Conservation (phyloP, 2,113 vertebrate species). For the Syngnathus floridae region DNA sequence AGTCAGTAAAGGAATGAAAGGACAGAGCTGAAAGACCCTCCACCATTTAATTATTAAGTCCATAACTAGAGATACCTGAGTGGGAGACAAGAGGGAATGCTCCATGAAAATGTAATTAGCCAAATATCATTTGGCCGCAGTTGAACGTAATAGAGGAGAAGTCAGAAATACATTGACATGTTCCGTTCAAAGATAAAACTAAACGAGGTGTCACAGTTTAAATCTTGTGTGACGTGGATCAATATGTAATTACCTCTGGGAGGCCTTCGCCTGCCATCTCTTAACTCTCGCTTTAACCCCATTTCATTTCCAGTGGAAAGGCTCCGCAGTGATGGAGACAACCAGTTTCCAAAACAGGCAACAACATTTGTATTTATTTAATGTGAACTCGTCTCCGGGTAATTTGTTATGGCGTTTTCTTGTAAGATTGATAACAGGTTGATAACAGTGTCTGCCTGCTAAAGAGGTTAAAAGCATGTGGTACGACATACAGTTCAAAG, state of each 20-base stretch:
- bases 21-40: conserved; percentile 44
- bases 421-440: not conserved
- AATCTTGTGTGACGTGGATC: conserved; percentile 58
- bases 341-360: conserved; percentile 5
- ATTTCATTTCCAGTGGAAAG: conserved; percentile 29
- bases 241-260: conserved; percentile 64
- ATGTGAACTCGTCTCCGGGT: conserved; percentile 13
- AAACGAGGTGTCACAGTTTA: conserved; percentile 54
- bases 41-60: conserved; percentile 65
- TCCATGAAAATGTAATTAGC: conserved; percentile 62
- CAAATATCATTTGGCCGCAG: conserved; percentile 50
- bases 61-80: conserved; percentile 50
- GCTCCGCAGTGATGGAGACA: conserved; percentile 12
- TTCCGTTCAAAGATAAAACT: conserved; percentile 53
- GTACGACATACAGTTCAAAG: conserved; percentile 11
- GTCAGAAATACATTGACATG: conserved; percentile 25
- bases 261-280: conserved; percentile 30
- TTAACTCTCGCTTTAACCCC: conserved; percentile 45
- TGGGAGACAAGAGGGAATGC: conserved; percentile 40
- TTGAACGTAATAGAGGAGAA: conserved; percentile 27
- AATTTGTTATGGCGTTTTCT: conserved; percentile 11
- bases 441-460: not conserved
- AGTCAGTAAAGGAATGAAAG: conserved; percentile 50
- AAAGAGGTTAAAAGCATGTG: not conserved
- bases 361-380: not conserved